Conservation (phyloP, 2,888 invertebrate genomes). For the Autographa gamma region DNA sequence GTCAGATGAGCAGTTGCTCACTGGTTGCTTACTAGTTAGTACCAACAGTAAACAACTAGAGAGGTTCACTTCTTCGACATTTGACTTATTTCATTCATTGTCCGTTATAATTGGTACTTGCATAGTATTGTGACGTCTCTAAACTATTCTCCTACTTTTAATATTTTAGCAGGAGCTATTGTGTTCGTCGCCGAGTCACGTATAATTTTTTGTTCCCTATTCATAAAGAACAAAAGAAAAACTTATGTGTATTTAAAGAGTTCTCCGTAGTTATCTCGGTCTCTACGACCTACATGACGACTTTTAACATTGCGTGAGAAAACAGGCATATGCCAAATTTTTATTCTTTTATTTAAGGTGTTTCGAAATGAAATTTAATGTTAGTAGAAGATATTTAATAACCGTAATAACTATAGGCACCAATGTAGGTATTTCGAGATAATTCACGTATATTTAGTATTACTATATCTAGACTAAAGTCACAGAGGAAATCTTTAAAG, state of each 20-base stretch:
- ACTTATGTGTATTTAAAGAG: constrained; percentile 2
- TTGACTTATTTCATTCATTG: too few species aligned
- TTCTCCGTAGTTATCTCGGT: background rate
- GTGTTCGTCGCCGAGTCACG: background rate
- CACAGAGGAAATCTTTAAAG: background rate
- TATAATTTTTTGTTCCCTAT: background rate
- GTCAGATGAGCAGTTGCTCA: too few species aligned
- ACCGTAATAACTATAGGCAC: too few species aligned
- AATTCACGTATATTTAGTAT: too few species aligned
- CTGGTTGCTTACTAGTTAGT: too few species aligned
- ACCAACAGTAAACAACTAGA: too few species aligned
- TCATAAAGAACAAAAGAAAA: constrained; percentile 2
- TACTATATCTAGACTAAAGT: background rate
- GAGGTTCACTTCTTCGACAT: too few species aligned
- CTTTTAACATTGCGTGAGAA: constrained; percentile 12
- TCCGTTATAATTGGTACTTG: background rate
- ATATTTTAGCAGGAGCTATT: background rate
- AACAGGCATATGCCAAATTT: constrained; percentile 4
- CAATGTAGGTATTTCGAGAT: too few species aligned
- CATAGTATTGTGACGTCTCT: background rate
- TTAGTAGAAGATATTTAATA: too few species aligned
- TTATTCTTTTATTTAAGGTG: background rate
- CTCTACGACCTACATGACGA: constrained; percentile 32
- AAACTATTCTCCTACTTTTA: background rate
- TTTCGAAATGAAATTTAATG: background rate